A percentile compares a stretch with the other conserved stretches of the same genome.
Conservation (phyloP, 2,888 invertebrate genomes). For the Tenthredo distinguenda region DNA sequence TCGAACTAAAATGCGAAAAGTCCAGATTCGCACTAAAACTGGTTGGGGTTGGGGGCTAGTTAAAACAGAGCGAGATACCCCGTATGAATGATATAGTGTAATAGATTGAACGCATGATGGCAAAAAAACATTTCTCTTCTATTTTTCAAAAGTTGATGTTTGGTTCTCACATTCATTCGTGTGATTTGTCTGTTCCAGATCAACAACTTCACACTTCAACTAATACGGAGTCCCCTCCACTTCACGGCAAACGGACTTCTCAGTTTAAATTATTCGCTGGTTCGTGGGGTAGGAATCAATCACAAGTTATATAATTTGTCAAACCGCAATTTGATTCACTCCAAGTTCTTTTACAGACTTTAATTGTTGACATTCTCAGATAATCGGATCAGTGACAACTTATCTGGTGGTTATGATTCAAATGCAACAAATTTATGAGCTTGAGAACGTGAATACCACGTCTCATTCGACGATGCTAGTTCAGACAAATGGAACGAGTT, state of each 20-base stretch:
- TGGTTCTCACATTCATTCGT: not conserved
- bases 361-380: not conserved
- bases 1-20: no score
- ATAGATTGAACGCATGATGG: no score
- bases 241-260: slow-evolving; percentile 69
- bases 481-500: not conserved
- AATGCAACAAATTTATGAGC: not conserved
- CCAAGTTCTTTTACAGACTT: not conserved
- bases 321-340: not conserved
- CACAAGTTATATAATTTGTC: not conserved
- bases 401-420: slow-evolving; percentile 21
- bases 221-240: slow-evolving; percentile 66
- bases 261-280: slow-evolving; percentile 58
- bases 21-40: no score
- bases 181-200: slow-evolving; percentile 62
- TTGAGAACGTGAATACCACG: not conserved
- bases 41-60: no score
- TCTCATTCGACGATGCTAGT: not conserved
- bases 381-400: slow-evolving; percentile 6
- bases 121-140: not conserved
- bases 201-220: slow-evolving; percentile 66
- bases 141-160: not conserved
- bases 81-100: no score
- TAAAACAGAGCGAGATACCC: no score
- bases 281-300: not conserved